Conservation (phyloP, 1,140 invertebrate species). For the Globodera rostochiensis region DNA sequence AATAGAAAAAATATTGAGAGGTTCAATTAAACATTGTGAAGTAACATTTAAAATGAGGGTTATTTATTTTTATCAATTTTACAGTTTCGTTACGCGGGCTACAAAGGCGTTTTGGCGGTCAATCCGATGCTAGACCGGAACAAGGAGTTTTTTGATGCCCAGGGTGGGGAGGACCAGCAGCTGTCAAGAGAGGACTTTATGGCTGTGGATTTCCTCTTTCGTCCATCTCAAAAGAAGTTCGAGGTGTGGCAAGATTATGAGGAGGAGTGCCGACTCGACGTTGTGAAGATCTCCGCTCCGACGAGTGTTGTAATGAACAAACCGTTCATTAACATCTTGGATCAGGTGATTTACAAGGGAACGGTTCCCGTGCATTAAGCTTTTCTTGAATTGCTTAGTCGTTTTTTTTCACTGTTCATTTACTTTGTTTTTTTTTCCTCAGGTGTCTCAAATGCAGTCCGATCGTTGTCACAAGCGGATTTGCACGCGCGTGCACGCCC, state of each 20-base stretch:
- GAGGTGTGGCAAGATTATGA: slow-evolving; percentile 20
- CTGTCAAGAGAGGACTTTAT: neutral
- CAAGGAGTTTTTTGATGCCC: slow-evolving; percentile 15
- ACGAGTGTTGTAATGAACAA: slow-evolving; percentile 67
- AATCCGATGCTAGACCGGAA: slow-evolving; percentile 36
- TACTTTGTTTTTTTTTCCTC: neutral
- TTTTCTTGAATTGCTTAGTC: too few species aligned
- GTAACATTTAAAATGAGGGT: neutral
- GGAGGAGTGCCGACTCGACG: slow-evolving; percentile 50
- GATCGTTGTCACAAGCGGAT: slow-evolving; percentile 38
- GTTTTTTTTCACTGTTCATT: neutral
- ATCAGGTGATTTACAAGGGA: slow-evolving; percentile 45
- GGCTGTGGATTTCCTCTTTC: slow-evolving; percentile 32
- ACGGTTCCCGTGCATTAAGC: too few species aligned
- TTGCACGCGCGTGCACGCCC: slow-evolving; percentile 46
- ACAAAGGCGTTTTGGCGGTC: slow-evolving; percentile 42
- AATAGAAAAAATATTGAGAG: too few species aligned
- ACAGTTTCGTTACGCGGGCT: slow-evolving; percentile 45
- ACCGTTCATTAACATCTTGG: slow-evolving; percentile 66
- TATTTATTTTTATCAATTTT: slow-evolving; percentile 11
- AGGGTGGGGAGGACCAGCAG: slow-evolving; percentile 12
- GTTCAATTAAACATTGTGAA: too few species aligned
- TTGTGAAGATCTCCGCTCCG: slow-evolving; percentile 66
- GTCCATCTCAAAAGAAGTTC: slow-evolving; percentile 45
- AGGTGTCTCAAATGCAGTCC: slow-evolving; percentile 54